Conservation (phyloP, 2,888 invertebrate species). For the Apamea sordens region DNA sequence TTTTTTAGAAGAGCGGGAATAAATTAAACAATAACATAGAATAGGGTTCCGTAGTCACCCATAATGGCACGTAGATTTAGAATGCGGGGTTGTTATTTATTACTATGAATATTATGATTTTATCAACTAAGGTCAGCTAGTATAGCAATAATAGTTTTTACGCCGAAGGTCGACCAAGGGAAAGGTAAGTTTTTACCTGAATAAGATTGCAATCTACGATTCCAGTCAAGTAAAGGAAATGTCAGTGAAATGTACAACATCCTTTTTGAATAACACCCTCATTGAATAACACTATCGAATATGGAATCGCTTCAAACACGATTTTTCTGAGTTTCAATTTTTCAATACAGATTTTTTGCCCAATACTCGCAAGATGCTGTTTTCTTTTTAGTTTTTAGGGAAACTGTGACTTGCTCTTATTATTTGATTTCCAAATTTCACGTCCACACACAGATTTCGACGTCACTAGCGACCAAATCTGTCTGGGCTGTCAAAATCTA, state of each 20-base stretch:
- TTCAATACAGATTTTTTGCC: background rate
- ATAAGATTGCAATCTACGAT: conserved; percentile 17
- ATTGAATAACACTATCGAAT: background rate
- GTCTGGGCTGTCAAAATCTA: too few relatives aligned
- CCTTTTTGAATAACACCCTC: background rate
- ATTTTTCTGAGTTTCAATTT: background rate
- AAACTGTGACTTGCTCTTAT: background rate
- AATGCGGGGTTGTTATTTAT: too few relatives aligned
- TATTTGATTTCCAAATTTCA: background rate
- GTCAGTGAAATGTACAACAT: background rate
- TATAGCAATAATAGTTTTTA: background rate
- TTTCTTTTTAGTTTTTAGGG: background rate
- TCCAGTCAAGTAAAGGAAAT: conserved; percentile 3
- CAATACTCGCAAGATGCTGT: background rate
- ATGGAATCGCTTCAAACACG: background rate
- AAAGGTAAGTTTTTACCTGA: background rate
- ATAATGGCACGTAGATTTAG: background rate
- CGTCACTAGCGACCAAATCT: too few relatives aligned
- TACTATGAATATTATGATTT: too few relatives aligned
- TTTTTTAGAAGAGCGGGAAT: background rate
- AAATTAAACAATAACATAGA: too few relatives aligned
- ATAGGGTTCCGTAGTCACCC: too few relatives aligned
- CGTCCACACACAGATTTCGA: too few relatives aligned
- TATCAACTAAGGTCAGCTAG: background rate
- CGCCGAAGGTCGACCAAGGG: background rate